phyloP scores from a whole-genome alignment of 2,888 invertebrate species.

The Cataglyphis rosenhaueri region DNA sequence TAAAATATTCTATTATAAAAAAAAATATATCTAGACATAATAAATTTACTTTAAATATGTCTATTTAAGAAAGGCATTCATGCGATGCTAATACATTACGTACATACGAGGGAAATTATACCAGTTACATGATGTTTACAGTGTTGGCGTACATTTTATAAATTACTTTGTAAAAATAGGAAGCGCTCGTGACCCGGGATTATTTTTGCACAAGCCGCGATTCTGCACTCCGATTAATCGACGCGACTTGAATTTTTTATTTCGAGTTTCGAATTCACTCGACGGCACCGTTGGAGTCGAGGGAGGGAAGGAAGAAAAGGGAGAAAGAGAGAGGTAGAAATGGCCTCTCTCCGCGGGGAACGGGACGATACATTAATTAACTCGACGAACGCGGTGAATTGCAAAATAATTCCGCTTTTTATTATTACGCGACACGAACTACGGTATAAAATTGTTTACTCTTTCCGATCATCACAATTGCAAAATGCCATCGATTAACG shows the following conservation, averaged over 20 bases:
- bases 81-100: neutral
- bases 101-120: neutral
- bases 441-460: slow-evolving; percentile 45
- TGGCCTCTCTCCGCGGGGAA: slow-evolving; percentile 3
- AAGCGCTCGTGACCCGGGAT: neutral
- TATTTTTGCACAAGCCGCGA: slow-evolving; percentile 42
- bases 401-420: slow-evolving; percentile 52
- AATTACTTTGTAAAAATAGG: slow-evolving; percentile 42
- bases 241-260: slow-evolving; percentile 54
- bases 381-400: slow-evolving; percentile 40
- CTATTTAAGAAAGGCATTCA: neutral
- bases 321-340: neutral
- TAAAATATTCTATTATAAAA: neutral
- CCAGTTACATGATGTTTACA: neutral
- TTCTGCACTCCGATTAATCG: slow-evolving; percentile 30
- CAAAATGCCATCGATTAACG: slow-evolving; percentile 43
- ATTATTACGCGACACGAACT: slow-evolving; percentile 47
- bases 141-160: slow-evolving; percentile 24
- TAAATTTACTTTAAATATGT: neutral
- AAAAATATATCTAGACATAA: neutral
- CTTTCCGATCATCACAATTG: slow-evolving; percentile 39
- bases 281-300: neutral
- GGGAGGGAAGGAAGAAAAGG: neutral
- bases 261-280: slow-evolving; percentile 35
- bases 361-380: slow-evolving; percentile 42